These are phyloP conservation scores for Phataginus tricuspis DNA, from an alignment of 2,797 vertebrate species.

Conservation along the genomic window DNA sequence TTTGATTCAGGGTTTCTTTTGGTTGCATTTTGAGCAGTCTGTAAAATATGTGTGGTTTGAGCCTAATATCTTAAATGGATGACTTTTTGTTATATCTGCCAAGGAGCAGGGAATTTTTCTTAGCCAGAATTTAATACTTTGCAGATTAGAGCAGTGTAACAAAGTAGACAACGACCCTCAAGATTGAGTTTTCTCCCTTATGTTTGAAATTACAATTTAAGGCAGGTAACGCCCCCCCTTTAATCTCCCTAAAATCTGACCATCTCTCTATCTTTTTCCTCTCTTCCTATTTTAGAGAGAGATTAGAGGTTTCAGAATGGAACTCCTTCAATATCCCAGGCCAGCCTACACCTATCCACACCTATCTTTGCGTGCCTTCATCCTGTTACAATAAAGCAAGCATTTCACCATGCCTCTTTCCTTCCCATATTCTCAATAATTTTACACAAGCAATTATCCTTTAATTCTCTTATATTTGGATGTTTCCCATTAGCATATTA, in stretches of 20 bases:
- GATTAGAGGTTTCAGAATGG: neutral
- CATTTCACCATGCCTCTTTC: neutral
- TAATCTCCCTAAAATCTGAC: neutral
- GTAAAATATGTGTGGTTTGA: neutral
- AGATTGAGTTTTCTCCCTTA: neutral
- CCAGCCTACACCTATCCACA: neutral
- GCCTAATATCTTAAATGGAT: neutral
- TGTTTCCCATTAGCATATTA: neutral
- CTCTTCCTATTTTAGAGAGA: neutral
- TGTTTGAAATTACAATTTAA: conserved; percentile 39
- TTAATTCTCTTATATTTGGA: neutral
- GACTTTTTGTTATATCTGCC: neutral
- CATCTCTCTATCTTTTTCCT: neutral
- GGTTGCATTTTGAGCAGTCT: neutral
- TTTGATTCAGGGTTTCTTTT: neutral
- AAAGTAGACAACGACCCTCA: neutral
- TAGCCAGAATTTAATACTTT: conserved; percentile 25
- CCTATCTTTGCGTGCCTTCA: neutral
- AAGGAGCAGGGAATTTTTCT: neutral
- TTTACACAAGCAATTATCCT: neutral
- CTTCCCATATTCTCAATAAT: neutral
- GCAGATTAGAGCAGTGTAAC: neutral
- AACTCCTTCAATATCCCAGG: neutral
- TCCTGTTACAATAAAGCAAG: neutral
- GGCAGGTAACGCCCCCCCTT: neutral